phyloP scores from a whole-genome alignment of 2,888 invertebrate species.

The Plebejus melissa region DNA sequence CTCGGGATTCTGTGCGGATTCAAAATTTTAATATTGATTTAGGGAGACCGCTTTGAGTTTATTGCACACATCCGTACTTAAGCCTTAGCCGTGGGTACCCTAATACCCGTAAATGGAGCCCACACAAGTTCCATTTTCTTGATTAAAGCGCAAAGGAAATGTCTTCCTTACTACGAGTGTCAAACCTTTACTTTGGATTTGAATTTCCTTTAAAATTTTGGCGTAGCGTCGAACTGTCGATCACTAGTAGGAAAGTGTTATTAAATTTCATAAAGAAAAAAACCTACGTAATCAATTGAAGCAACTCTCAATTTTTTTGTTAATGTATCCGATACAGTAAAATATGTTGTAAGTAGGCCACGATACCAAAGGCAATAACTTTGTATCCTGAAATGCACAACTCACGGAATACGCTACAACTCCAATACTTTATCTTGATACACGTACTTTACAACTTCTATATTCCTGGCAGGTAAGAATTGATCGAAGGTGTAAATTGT shows the following conservation, averaged over 20 bases:
- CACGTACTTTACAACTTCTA: conserved; percentile 5
- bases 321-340: not conserved
- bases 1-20: not conserved
- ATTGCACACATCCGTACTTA: conserved; percentile 12
- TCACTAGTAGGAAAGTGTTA: not conserved
- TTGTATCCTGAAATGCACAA: conserved; percentile 3
- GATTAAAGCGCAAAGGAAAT: conserved; percentile 22
- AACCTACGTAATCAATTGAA: not conserved
- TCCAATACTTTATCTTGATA: conserved; percentile 3
- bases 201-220: not conserved
- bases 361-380: not conserved
- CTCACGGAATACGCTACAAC: not conserved
- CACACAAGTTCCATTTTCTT: conserved; percentile 16
- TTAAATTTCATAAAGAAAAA: not conserved
- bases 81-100: conserved; percentile 5
- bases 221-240: not conserved
- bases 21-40: conserved; percentile 16
- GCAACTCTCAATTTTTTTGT: not conserved
- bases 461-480: conserved; percentile 4
- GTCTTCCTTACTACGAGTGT: conserved; percentile 4
- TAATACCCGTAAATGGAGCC: conserved; percentile 16
- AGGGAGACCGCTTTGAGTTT: conserved; percentile 4
- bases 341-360: conserved; percentile 3
- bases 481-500: conserved; percentile 6
- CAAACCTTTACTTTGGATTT: not conserved